A percentile compares a stretch with the other conserved stretches of the same genome.
Conservation (phyloP, 2,888 invertebrate species). For the Nemurella pictetii region DNA sequence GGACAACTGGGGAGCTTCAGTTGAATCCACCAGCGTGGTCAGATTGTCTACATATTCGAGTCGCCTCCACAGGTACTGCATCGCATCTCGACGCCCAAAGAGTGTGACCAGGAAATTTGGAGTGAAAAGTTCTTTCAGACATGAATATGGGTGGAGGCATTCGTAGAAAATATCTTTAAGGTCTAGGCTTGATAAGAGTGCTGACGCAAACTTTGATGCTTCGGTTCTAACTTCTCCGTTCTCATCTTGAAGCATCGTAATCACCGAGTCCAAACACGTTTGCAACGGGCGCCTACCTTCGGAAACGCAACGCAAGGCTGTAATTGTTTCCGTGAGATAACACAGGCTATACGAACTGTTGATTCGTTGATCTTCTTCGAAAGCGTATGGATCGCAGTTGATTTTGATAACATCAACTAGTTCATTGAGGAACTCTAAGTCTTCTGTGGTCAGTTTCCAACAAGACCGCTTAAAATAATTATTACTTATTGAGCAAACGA, state of each 20-base stretch:
- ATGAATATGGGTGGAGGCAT: neutral
- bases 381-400: constrained; percentile 29
- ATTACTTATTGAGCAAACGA: neutral
- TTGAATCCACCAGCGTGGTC: neutral
- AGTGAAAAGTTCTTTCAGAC: neutral
- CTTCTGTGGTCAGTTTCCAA: neutral
- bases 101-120: neutral
- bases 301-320: constrained; percentile 1
- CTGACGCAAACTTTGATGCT: constrained; percentile 47
- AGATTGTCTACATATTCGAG: constrained; percentile 13
- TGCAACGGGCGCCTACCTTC: constrained; percentile 22
- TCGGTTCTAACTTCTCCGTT: constrained; percentile 56
- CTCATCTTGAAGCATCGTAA: constrained; percentile 61
- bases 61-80: constrained; percentile 17
- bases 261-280: constrained; percentile 51
- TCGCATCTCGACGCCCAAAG: neutral
- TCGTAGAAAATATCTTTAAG: neutral
- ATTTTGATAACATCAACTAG: constrained; percentile 18
- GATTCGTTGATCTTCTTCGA: constrained; percentile 44
- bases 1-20: neutral
- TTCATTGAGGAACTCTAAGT: constrained; percentile 6
- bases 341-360: constrained; percentile 45
- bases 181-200: neutral
- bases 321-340: constrained; percentile 32
- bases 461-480: neutral